These are phyloP conservation scores for Stenodera caucasica DNA, from an alignment of 2,888 invertebrate genomes.

Conservation along the genomic window DNA sequence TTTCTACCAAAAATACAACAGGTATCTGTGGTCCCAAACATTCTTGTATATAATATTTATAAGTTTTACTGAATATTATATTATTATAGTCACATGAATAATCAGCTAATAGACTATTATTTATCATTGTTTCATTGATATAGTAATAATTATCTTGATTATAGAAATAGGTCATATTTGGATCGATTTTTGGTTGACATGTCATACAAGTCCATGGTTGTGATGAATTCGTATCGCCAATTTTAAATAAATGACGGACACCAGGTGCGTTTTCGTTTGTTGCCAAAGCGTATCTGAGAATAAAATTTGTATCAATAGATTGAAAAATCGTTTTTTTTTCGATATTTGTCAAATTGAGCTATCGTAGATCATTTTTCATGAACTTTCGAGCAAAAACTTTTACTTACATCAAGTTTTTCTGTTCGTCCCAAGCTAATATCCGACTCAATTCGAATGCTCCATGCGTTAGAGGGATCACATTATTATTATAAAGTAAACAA, in stretches of 20 bases:
- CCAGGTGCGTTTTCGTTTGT: constrained; percentile 77
- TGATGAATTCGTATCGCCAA: constrained; percentile 56
- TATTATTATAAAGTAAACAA: constrained; percentile 51
- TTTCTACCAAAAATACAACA: constrained; percentile 66
- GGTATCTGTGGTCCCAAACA: constrained; percentile 80
- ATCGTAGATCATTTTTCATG: no score
- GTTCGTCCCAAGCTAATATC: constrained; percentile 77
- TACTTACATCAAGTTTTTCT: constrained; percentile 67
- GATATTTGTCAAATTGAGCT: no score
- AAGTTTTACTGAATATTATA: constrained; percentile 63
- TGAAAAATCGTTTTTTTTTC: no score
- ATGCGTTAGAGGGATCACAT: constrained; percentile 64
- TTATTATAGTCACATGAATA: constrained; percentile 62
- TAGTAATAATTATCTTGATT: constrained; percentile 58
- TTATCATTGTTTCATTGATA: constrained; percentile 56
- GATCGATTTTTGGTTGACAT: constrained; percentile 57
- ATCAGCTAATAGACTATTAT: constrained; percentile 50
- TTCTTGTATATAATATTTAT: constrained; percentile 67
- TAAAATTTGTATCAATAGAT: no score
- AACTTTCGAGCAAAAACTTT: neutral
- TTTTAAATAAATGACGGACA: constrained; percentile 79
- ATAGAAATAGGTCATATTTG: constrained; percentile 44
- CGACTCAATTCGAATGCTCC: constrained; percentile 75
- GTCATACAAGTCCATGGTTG: constrained; percentile 63
- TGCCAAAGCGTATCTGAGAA: constrained; percentile 80